A percentile compares a stretch with the other conserved stretches of the same genome.
These are phyloP conservation scores for Gadopsis marmoratus DNA, from an alignment of 2,797 vertebrate species.

Conservation along the genomic window DNA sequence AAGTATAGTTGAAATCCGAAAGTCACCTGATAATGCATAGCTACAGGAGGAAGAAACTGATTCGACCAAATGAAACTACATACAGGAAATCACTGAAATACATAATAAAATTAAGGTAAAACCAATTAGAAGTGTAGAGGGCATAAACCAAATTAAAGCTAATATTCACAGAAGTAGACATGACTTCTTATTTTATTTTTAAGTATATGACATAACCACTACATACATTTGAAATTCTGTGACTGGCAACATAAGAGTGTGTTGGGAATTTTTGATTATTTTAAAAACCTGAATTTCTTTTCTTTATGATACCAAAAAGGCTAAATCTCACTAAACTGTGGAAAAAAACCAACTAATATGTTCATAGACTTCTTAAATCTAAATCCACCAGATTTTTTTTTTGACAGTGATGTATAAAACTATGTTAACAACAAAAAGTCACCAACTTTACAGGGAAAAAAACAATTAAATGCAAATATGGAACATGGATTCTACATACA, in stretches of 20 bases:
- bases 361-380: not conserved
- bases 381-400: not conserved
- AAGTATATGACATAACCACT: not conserved
- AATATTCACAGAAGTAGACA: not conserved
- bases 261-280: not conserved
- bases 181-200: not conserved
- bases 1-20: not conserved
- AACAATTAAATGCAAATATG: not conserved
- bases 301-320: not conserved
- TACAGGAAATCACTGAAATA: not conserved
- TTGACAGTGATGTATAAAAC: not conserved
- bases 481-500: constrained; percentile 83
- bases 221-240: not conserved
- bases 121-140: not conserved
- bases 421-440: not conserved
- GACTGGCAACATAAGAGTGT: not conserved
- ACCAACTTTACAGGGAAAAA: not conserved
- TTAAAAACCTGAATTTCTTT: not conserved
- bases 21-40: not conserved
- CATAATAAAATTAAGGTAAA: not conserved
- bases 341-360: too few species aligned
- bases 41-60: not conserved
- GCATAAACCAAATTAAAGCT: not conserved
- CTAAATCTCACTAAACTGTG: not conserved
- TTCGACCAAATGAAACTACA: not conserved